These are phyloP conservation scores for Galerucella calmariensis DNA, from an alignment of 2,888 invertebrate species.

Conservation along the genomic window DNA sequence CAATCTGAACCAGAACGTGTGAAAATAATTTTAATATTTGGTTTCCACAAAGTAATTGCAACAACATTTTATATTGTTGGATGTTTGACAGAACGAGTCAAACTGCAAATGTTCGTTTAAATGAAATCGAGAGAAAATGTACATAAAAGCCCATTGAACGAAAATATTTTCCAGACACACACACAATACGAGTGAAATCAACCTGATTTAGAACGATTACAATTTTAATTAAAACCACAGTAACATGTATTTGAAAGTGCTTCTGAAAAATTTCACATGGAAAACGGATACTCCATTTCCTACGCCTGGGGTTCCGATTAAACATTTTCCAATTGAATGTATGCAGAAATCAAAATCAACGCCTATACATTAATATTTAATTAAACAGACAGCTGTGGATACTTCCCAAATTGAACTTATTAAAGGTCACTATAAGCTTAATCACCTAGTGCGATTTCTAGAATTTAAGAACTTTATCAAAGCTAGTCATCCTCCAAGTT, in stretches of 20 bases:
- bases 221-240: slow-evolving; percentile 35
- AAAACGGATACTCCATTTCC: slow-evolving; percentile 12
- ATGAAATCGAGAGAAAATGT: background rate
- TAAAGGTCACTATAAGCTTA: background rate
- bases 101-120: background rate
- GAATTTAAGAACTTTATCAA: too few relatives aligned
- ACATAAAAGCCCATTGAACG: background rate
- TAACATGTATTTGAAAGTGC: background rate
- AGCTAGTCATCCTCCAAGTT: too few relatives aligned
- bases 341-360: background rate
- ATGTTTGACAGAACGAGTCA: background rate
- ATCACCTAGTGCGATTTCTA: too few relatives aligned
- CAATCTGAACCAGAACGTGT: too few relatives aligned
- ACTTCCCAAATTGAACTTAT: too few relatives aligned
- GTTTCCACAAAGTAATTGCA: slow-evolving; percentile 7
- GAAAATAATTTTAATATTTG: background rate
- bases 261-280: slow-evolving; percentile 2
- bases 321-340: slow-evolving; percentile 1
- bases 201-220: slow-evolving; percentile 17
- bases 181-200: slow-evolving; percentile 4
- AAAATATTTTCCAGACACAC: slow-evolving; percentile 7
- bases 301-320: slow-evolving; percentile 4
- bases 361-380: background rate
- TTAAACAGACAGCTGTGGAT: background rate
- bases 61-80: background rate